These are phyloP conservation scores for Pachyuromys duprasi DNA, from an alignment of 2,797 vertebrate genomes.

Conservation along the genomic window DNA sequence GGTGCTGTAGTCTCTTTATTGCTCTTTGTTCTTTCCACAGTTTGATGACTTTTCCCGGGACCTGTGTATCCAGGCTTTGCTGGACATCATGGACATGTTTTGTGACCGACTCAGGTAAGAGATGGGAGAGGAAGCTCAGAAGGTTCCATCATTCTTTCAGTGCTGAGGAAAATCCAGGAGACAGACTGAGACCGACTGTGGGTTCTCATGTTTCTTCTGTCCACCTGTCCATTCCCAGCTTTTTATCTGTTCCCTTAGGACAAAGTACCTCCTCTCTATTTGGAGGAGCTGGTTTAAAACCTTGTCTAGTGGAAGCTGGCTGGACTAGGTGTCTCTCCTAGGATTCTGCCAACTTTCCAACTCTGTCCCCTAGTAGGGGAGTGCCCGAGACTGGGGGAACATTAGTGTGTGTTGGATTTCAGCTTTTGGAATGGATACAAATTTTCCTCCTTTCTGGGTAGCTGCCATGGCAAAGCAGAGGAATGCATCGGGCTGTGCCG, in stretches of 20 bases:
- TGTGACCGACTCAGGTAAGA: slow-evolving; percentile 94
- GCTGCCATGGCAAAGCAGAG: slow-evolving; percentile 97
- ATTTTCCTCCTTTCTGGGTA: slow-evolving; percentile 77
- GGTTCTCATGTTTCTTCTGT: not conserved
- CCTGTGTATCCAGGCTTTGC: slow-evolving; percentile 94
- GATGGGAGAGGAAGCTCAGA: not conserved
- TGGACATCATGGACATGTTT: slow-evolving; percentile 99
- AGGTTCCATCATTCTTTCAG: not conserved
- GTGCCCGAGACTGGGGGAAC: slow-evolving; percentile 6
- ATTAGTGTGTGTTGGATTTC: slow-evolving; percentile 38
- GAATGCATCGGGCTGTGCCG: slow-evolving; percentile 97
- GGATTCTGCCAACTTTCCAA: slow-evolving; percentile 47
- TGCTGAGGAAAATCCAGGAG: not conserved
- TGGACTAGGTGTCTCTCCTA: slow-evolving; percentile 9
- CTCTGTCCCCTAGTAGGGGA: not conserved
- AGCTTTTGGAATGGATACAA: slow-evolving; percentile 41
- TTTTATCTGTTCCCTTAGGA: not conserved
- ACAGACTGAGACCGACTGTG: not conserved
- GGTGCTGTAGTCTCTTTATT: not conserved
- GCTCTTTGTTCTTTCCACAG: slow-evolving; percentile 84
- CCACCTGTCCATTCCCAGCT: not conserved
- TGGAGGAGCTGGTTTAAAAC: slow-evolving; percentile 41
- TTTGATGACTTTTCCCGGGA: slow-evolving; percentile 98
- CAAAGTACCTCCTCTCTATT: not conserved
- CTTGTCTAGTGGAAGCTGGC: not conserved